These are phyloP conservation scores for Glaucopsyche alexis DNA, from an alignment of 2,888 invertebrate species.

Conservation along the genomic window DNA sequence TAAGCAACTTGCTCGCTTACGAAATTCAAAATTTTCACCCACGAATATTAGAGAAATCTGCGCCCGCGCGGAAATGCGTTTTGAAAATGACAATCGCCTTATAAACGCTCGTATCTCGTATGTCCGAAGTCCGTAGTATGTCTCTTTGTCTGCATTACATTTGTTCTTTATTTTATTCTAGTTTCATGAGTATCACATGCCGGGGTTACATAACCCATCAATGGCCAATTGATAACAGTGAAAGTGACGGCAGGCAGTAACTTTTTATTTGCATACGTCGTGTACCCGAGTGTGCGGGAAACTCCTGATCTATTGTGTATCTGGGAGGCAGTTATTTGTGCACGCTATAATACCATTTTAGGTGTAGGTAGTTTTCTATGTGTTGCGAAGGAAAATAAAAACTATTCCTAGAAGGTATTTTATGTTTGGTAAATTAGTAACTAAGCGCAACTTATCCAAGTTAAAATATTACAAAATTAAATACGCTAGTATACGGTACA, in stretches of 20 bases:
- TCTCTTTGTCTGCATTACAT: neutral
- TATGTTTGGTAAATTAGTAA: neutral
- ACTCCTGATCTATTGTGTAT: neutral
- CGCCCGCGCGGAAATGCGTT: too few relatives aligned
- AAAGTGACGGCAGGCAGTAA: neutral
- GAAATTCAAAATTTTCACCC: too few relatives aligned
- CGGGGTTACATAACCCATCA: neutral
- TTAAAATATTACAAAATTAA: too few relatives aligned
- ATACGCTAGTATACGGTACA: too few relatives aligned
- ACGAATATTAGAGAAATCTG: too few relatives aligned
- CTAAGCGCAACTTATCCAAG: too few relatives aligned
- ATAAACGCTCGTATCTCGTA: too few relatives aligned
- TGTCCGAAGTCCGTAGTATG: neutral
- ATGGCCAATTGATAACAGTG: constrained; percentile 4
- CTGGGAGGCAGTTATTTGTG: neutral
- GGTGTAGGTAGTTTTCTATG: neutral
- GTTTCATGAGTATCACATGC: neutral
- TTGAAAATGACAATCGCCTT: too few relatives aligned
- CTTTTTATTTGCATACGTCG: constrained; percentile 22
- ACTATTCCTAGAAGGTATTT: neutral
- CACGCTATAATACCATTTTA: neutral
- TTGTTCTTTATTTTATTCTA: neutral
- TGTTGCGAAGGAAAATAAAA: neutral
- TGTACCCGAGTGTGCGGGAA: neutral
- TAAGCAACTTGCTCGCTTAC: too few relatives aligned